These are phyloP conservation scores for Knipowitschia caucasica DNA, from an alignment of 2,797 vertebrate genomes.

Conservation along the genomic window DNA sequence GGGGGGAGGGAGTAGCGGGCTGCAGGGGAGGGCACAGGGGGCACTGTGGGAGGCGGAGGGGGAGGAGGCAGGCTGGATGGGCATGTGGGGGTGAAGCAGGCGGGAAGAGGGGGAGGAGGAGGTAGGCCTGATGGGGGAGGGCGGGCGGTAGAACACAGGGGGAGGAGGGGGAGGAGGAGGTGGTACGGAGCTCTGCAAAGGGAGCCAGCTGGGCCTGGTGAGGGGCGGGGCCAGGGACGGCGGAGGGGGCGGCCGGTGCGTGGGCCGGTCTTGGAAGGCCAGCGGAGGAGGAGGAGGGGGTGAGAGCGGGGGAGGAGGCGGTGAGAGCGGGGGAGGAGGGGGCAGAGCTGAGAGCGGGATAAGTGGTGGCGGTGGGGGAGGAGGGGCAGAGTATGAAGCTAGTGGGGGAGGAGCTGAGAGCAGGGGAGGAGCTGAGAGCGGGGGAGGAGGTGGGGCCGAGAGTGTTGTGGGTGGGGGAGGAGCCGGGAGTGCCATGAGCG, in stretches of 20 bases:
- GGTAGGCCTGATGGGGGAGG: constrained; percentile 57
- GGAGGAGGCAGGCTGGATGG: constrained; percentile 62
- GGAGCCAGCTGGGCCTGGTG: constrained; percentile 78
- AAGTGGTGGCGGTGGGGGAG: constrained; percentile 23
- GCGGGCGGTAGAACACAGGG: constrained; percentile 43
- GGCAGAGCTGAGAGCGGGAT: constrained; percentile 51
- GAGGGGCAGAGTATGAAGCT: constrained; percentile 22
- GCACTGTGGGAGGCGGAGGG: constrained; percentile 75
- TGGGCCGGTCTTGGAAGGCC: constrained; percentile 62
- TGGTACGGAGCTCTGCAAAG: constrained; percentile 59
- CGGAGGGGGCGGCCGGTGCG: constrained; percentile 64
- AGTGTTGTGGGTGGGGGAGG: constrained; percentile 51
- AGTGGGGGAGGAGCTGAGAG: constrained; percentile 42
- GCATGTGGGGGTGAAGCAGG: constrained; percentile 55
- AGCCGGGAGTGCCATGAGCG: constrained; percentile 29
- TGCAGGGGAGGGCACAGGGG: constrained; percentile 66
- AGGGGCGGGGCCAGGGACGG: constrained; percentile 54
- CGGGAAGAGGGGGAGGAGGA: constrained; percentile 67
- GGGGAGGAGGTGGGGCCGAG: constrained; percentile 47
- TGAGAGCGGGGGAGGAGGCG: constrained; percentile 8
- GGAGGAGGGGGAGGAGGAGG: constrained; percentile 41
- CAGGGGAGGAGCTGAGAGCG: constrained; percentile 46
- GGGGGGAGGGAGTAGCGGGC: constrained; percentile 76
- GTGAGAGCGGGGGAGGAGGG: constrained; percentile 47
- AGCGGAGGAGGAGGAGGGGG: constrained; percentile 52